Evolutionary conservation across 2,113 vertebrate genomes (phyloP), one percentile per base, ranked within the genome.

Genomic region (Ptychochromis oligacanthus): DNA sequence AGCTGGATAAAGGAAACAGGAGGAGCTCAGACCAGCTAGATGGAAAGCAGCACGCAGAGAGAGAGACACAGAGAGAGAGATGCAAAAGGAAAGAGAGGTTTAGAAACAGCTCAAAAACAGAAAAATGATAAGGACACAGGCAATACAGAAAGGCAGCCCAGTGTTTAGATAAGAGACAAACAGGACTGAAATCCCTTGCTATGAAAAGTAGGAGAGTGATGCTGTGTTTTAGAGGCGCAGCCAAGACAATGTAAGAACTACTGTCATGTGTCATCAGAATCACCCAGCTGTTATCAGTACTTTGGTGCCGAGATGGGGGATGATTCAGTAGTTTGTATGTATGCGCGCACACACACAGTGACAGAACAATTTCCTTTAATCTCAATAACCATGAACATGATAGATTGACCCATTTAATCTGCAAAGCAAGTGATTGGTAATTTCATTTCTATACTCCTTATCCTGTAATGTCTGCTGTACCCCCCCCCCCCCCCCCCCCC

Each of bases 191-290:
- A 67, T 87, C 61, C 14, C 49, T 77, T 20, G 28, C 80, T 28
- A 52, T 85, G 28, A 85, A 62, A 77, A 82, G 57, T 31, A 85
- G 62, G 31, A 83, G 80, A 89, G 74, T 77, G 81, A 85, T 81
- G 77, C 55, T 77, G 59, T 60, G 81, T 86, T 80, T 38, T 10
- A 75, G 76, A 87, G 74, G 62, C 79, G 34, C 34, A 77, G 82
- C 79, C 12, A 62, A 84, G 83, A 89, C 81, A 76, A 86, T 82
- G 88, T 90, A 85, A 87, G 85, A 88, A 85, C 79, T 70, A 79
- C 92, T 92, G 92, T 93, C 92, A 92, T 87, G 86, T 93, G 90
- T 90, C 89, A 92, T 93, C 91, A 94, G 28, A 85, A 78, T 94
- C 92, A 92, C 75, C 77, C 81, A 80, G 80, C 90, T 84, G 87